These are phyloP conservation scores for Ceyx cyanopectus DNA, from an alignment of 2,113 vertebrate genomes.

Conservation along the genomic window DNA sequence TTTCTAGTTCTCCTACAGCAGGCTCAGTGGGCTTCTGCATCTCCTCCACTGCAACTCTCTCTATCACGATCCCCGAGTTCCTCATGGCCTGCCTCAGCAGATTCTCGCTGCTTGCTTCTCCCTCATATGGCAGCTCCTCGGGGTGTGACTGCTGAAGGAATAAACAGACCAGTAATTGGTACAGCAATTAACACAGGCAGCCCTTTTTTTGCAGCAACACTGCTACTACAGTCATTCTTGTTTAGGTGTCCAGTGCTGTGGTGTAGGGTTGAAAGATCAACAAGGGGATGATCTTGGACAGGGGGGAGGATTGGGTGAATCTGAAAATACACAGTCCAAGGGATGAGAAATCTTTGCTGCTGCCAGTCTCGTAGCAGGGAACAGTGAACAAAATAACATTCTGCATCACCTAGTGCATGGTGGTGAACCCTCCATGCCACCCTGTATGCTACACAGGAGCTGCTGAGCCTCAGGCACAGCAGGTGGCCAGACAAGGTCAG, in stretches of 20 bases:
- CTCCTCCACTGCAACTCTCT: conserved; percentile 73
- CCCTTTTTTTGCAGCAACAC: neutral
- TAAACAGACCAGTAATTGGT: neutral
- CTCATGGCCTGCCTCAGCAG: conserved; percentile 94
- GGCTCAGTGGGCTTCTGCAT: conserved; percentile 10
- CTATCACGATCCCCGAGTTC: conserved; percentile 90
- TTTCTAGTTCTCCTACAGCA: conserved; percentile 61
- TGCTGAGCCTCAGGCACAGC: neutral
- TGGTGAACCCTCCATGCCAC: neutral
- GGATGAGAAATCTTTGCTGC: neutral
- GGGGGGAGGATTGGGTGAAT: neutral
- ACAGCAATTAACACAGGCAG: neutral
- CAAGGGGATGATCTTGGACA: neutral
- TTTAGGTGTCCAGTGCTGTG: neutral
- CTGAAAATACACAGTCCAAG: neutral
- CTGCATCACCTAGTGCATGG: accelerated
- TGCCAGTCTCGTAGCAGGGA: neutral
- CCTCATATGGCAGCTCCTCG: conserved; percentile 58
- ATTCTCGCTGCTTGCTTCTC: conserved; percentile 81
- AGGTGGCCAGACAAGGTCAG: neutral
- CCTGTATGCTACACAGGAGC: neutral
- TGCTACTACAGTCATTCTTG: accelerated
- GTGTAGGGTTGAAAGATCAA: accelerated
- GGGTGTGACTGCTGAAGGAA: conserved; percentile 1
- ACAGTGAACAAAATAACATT: neutral